Conservation (phyloP, 1,140 invertebrate genomes). For the Lordiphosa stackelbergi region DNA sequence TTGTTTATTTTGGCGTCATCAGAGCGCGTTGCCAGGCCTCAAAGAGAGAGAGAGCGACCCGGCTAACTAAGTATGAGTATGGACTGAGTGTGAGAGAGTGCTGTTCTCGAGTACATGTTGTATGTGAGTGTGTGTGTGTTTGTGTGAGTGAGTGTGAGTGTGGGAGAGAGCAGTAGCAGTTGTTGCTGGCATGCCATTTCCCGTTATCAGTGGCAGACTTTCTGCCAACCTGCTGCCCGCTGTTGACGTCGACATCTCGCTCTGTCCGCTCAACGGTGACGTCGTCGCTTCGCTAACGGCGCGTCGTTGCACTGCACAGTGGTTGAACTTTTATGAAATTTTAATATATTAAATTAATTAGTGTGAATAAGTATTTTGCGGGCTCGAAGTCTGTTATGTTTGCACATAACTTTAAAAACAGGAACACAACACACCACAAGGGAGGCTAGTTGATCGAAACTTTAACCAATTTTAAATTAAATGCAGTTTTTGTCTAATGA, state of each 20-base stretch:
- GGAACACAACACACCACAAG: too few relatives aligned
- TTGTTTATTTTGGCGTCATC: slow-evolving; percentile 73
- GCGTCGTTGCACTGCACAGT: slow-evolving; percentile 29
- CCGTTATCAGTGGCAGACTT: slow-evolving; percentile 74
- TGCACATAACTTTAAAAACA: too few relatives aligned
- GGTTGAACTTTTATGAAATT: background rate
- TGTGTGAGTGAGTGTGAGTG: slow-evolving; percentile 21
- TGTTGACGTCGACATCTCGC: slow-evolving; percentile 24
- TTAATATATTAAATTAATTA: too few relatives aligned
- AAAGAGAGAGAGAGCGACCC: slow-evolving; percentile 20
- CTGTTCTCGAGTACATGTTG: slow-evolving; percentile 12
- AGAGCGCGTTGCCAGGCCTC: slow-evolving; percentile 31
- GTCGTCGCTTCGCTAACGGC: slow-evolving; percentile 14
- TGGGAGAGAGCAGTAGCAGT: slow-evolving; percentile 27
- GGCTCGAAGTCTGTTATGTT: too few relatives aligned
- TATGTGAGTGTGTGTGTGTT: slow-evolving; percentile 20
- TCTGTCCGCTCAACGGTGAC: slow-evolving; percentile 42
- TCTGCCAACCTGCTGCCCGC: slow-evolving; percentile 67
- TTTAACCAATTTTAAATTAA: too few relatives aligned
- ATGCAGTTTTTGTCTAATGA: too few relatives aligned
- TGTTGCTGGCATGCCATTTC: slow-evolving; percentile 68
- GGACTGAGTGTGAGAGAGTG: slow-evolving; percentile 4
- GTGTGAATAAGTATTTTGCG: too few relatives aligned
- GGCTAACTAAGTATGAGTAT: slow-evolving; percentile 12
- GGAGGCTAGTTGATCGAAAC: too few relatives aligned